Conservation (phyloP, 2,113 vertebrate genomes). For the Vidua macroura region DNA sequence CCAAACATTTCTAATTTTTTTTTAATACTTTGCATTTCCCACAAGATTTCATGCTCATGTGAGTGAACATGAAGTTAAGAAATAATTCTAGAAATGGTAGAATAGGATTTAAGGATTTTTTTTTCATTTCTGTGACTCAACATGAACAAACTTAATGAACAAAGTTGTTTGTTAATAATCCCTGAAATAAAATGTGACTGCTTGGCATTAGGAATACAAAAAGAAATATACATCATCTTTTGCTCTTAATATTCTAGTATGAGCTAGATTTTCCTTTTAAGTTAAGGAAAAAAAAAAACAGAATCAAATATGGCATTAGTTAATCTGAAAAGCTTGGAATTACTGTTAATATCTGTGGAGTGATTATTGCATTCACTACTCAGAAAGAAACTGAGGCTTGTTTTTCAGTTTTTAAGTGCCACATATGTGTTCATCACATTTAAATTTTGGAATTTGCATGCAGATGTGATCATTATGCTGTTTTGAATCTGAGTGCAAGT, state of each 20-base stretch:
- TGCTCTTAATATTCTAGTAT: not conserved
- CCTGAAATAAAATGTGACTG: not conserved
- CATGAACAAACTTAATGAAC: not conserved
- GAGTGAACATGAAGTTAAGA: not conserved
- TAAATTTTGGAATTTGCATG: not conserved
- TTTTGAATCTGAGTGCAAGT: not conserved
- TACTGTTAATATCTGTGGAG: not conserved
- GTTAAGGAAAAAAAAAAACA: too few relatives aligned
- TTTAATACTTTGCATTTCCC: not conserved
- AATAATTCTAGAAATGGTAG: not conserved
- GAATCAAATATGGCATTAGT: not conserved
- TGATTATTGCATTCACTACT: not conserved
- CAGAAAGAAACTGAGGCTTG: not conserved
- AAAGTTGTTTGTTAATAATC: not conserved
- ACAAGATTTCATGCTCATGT: not conserved
- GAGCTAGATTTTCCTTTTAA: not conserved
- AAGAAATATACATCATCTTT: not conserved
- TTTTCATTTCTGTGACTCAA: not conserved
- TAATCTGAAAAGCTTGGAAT: not conserved
- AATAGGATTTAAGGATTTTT: not conserved
- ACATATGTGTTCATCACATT: not conserved
- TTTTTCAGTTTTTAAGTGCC: not conserved
- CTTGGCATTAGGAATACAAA: not conserved
- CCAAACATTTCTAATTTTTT: not conserved
- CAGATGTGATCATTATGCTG: constrained; percentile 5